A percentile compares a stretch with the other conserved stretches of the same genome.
These are phyloP conservation scores for Rhimphoctona megacephalus DNA, from an alignment of 2,888 invertebrate species.

Conservation along the genomic window DNA sequence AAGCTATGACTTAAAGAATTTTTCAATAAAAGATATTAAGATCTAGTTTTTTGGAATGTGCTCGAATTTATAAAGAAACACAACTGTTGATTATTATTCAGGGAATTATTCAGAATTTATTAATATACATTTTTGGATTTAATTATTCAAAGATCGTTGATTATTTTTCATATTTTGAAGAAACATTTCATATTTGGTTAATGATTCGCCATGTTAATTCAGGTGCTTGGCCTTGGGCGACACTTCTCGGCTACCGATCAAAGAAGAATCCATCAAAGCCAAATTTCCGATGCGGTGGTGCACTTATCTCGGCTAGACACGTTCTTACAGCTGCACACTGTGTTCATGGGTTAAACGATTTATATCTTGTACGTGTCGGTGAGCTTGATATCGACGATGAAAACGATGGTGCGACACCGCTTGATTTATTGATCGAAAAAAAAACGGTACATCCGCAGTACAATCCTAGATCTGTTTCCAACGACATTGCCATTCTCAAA, in stretches of 20 bases:
- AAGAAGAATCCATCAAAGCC: conserved; percentile 82
- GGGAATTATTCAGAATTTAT: too few relatives aligned
- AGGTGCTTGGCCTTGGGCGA: conserved; percentile 94
- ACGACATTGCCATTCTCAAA: conserved; percentile 92
- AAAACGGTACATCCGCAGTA: conserved; percentile 90
- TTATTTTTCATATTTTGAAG: too few relatives aligned
- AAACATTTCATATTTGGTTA: neutral
- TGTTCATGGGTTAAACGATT: conserved; percentile 87
- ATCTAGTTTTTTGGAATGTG: neutral
- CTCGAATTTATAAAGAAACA: neutral
- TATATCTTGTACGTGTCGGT: conserved; percentile 91
- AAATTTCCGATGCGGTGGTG: conserved; percentile 89
- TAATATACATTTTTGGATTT: too few relatives aligned
- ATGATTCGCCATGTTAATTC: neutral
- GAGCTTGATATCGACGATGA: conserved; percentile 91
- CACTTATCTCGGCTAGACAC: conserved; percentile 89
- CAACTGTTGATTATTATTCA: too few relatives aligned
- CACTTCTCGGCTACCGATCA: conserved; percentile 89
- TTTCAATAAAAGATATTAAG: neutral
- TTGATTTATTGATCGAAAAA: conserved; percentile 88
- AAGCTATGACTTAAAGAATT: conserved; percentile 70
- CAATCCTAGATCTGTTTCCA: conserved; percentile 87
- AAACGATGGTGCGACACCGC: conserved; percentile 87
- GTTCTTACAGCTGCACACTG: conserved; percentile 93
- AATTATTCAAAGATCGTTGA: neutral